Percentiles rank a stretch among this genome's conserved stretches.
Evolutionary conservation across 2,797 vertebrate species (phyloP).

Genomic region (Coreius guichenoti): DNA sequence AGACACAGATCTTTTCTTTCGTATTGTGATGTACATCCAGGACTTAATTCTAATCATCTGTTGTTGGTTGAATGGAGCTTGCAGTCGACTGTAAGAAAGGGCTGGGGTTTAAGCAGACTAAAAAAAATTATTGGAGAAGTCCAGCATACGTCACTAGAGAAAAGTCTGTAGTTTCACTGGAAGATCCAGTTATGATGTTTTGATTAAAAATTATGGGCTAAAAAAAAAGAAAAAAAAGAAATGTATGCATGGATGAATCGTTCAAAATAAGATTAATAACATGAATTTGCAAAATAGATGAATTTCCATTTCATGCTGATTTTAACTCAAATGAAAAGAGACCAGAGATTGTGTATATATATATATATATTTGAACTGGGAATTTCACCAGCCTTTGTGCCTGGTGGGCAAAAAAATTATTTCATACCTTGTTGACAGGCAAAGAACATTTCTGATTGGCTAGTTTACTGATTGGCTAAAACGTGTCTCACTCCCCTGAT

Average conservation of each 20-base stretch:
- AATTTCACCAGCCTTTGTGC: constrained; percentile 1
- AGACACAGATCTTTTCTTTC: neutral
- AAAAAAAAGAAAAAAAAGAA: neutral
- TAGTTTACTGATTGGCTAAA: neutral
- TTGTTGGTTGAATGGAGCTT: neutral
- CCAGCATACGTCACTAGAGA: neutral
- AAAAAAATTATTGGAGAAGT: neutral
- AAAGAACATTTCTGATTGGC: constrained; percentile 4
- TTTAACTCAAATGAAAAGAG: neutral
- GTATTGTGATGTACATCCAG: neutral
- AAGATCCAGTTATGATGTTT: neutral
- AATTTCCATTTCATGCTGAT: neutral
- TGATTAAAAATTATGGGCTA: neutral
- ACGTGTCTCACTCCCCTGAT: neutral
- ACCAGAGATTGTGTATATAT: neutral
- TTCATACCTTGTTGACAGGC: neutral
- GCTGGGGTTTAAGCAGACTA: no score
- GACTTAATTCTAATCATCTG: neutral
- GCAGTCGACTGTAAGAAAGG: neutral
- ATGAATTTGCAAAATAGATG: neutral
- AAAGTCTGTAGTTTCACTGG: neutral
- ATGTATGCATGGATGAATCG: neutral
- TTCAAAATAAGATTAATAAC: neutral
- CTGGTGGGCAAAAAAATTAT: no score
- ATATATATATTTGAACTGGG: neutral